Conservation (phyloP, 2,797 vertebrate genomes). For the Pitangus sulphuratus region DNA sequence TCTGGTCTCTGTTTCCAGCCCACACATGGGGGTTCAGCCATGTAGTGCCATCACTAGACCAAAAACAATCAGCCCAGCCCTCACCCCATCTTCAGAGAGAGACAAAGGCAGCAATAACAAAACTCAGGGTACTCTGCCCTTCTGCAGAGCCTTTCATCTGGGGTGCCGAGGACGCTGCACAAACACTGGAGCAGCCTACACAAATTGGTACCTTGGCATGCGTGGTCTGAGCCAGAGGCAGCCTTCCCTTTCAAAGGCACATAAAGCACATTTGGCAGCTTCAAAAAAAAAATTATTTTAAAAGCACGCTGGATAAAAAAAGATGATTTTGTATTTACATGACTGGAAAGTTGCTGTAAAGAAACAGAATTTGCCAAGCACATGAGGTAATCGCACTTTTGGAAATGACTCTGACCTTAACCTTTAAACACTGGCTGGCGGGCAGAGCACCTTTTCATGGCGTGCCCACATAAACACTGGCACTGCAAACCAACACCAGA, state of each 20-base stretch:
- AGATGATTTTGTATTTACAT: slow-evolving; percentile 20
- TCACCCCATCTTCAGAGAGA: neutral
- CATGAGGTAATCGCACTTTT: slow-evolving; percentile 44
- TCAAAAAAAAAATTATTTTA: slow-evolving; percentile 5
- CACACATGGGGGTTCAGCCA: neutral
- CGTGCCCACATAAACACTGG: neutral
- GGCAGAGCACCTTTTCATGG: slow-evolving; percentile 23
- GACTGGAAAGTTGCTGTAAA: slow-evolving; percentile 58
- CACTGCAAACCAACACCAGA: neutral
- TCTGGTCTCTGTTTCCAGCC: neutral
- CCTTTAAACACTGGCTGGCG: slow-evolving; percentile 22
- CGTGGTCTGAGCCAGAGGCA: slow-evolving; percentile 10
- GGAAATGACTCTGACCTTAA: slow-evolving; percentile 33
- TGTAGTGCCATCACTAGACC: neutral
- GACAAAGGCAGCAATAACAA: neutral
- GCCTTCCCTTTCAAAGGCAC: neutral
- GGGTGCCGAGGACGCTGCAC: neutral
- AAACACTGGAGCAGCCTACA: slow-evolving; percentile 30
- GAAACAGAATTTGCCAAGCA: neutral
- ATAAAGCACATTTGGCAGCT: slow-evolving; percentile 19
- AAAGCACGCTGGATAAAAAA: neutral
- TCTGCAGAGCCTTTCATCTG: slow-evolving; percentile 2
- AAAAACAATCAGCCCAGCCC: neutral
- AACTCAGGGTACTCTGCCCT: neutral
- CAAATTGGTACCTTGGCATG: neutral